These are phyloP conservation scores for Melanotus villosus DNA, from an alignment of 2,888 invertebrate genomes.

Conservation along the genomic window DNA sequence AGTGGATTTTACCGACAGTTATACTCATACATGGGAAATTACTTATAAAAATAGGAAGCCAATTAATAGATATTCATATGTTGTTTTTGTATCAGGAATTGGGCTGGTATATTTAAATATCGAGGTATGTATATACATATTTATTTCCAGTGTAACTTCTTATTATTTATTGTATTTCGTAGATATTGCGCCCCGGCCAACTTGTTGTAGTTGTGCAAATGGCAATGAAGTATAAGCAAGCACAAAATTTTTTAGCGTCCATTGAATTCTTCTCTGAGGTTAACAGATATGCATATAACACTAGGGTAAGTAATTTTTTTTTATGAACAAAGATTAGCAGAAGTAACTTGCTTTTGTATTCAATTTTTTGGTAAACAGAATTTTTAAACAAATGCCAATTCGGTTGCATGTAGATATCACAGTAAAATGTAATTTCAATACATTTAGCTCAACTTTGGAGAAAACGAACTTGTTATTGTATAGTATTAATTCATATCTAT, in stretches of 20 bases:
- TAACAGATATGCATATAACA: constrained; percentile 3
- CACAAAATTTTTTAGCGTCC: constrained; percentile 25
- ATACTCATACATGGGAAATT: constrained; percentile 27
- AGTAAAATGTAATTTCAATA: too few species aligned
- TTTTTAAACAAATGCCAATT: too few species aligned
- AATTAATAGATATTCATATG: constrained; percentile 18
- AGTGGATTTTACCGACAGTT: constrained; percentile 30
- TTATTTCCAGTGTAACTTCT: neutral
- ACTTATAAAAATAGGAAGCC: constrained; percentile 11
- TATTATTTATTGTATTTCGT: neutral
- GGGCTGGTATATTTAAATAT: constrained; percentile 35
- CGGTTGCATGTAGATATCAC: too few species aligned
- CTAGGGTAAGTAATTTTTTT: constrained; percentile 27
- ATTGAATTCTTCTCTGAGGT: constrained; percentile 26
- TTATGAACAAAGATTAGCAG: too few species aligned
- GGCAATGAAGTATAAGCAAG: constrained; percentile 21
- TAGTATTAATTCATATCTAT: too few species aligned
- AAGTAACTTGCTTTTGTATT: too few species aligned
- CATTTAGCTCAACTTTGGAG: too few species aligned
- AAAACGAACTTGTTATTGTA: too few species aligned
- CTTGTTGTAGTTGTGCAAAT: constrained; percentile 31
- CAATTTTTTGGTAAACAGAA: too few species aligned
- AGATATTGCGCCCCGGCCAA: constrained; percentile 36
- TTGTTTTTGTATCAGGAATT: constrained; percentile 38
- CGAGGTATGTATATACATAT: constrained; percentile 19